Percentiles rank a stretch among this genome's conserved stretches.
These are phyloP conservation scores for Synaphobranchus kaupii DNA, from an alignment of 2,797 vertebrate genomes.

Conservation along the genomic window DNA sequence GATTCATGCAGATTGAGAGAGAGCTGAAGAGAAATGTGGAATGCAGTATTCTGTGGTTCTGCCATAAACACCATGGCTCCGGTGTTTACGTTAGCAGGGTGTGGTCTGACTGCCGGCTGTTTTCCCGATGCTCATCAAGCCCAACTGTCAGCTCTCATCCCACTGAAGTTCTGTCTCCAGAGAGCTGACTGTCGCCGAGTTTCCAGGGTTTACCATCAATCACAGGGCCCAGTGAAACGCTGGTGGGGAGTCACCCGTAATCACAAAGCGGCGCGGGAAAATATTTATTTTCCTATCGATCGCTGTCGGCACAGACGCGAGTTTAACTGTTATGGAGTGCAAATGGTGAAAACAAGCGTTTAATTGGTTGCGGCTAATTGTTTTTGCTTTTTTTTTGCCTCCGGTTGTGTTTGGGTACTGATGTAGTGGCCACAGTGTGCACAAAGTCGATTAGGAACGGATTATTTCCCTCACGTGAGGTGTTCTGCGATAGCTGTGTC, in stretches of 20 bases:
- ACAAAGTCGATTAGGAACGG: neutral
- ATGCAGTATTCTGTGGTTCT: neutral
- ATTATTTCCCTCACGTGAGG: neutral
- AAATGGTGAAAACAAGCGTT: neutral
- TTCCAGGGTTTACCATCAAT: neutral
- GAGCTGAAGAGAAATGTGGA: neutral
- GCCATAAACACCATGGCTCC: neutral
- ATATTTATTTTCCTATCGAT: slow-evolving; percentile 20
- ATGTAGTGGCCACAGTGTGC: neutral
- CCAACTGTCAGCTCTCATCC: neutral
- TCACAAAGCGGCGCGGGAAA: neutral
- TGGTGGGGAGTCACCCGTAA: neutral
- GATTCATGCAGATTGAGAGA: neutral
- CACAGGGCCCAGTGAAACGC: neutral
- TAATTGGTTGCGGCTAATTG: neutral
- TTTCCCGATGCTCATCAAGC: neutral
- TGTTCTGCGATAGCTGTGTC: neutral
- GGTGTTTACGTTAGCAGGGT: neutral
- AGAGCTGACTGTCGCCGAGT: neutral
- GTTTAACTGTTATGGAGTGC: neutral
- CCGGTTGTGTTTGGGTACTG: neutral
- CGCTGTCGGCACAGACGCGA: neutral
- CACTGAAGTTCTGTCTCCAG: neutral
- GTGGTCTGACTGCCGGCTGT: neutral
- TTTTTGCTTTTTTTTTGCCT: neutral